A percentile compares a stretch with the other conserved stretches of the same genome.
Evolutionary conservation across 2,888 invertebrate species (phyloP).

Genomic region (Oligia strigilis): DNA sequence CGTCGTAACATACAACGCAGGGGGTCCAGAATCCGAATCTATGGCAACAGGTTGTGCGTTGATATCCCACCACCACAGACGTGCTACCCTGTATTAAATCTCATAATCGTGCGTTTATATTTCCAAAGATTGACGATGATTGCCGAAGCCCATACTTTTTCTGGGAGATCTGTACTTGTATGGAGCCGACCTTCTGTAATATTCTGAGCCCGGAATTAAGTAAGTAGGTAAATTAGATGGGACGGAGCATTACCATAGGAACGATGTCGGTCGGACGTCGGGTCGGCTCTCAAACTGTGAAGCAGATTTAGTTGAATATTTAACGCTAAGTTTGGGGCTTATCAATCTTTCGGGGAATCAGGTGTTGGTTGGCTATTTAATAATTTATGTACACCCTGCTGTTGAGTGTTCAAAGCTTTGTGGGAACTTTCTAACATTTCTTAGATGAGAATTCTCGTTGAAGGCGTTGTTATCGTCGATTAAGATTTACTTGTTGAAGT

Average conservation of each 20-base stretch:
- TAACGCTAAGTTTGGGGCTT: slow-evolving; percentile 35
- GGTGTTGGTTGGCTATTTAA: slow-evolving; percentile 30
- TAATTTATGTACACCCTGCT: slow-evolving; percentile 4
- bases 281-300: slow-evolving; percentile 12
- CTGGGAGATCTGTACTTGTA: not conserved
- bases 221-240: slow-evolving; percentile 47
- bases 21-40: no score
- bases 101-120: not conserved
- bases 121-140: not conserved
- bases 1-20: no score
- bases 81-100: not conserved
- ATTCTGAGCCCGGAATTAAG: slow-evolving; percentile 1
- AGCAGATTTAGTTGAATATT: slow-evolving; percentile 43
- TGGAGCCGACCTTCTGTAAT: slow-evolving; percentile 9
- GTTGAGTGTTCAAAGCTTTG: slow-evolving; percentile 19
- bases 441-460: not conserved
- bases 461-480: not conserved
- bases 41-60: no score
- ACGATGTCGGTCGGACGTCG: slow-evolving; percentile 30
- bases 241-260: slow-evolving; percentile 57
- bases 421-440: not conserved
- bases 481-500: not conserved
- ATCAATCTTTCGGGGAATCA: slow-evolving; percentile 43
- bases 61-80: no score
- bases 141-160: not conserved